Evolutionary conservation across 2,797 vertebrate genomes (phyloP), one percentile per base, ranked within the genome.

Genomic region (Esox masquinongy): DNA sequence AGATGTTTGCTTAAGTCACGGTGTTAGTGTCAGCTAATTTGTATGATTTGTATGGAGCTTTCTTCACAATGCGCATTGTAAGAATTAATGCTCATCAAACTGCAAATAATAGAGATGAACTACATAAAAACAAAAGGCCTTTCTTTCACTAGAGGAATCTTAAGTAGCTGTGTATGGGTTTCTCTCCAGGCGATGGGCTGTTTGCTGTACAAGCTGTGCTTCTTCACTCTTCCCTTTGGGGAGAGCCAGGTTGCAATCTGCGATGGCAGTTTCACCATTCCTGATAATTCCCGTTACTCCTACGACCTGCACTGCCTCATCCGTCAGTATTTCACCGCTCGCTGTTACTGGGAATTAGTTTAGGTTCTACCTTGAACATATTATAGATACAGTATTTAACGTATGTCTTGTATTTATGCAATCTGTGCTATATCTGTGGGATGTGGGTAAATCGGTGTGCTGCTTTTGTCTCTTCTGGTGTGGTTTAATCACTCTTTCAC

Each of bases 241-340:
- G 98, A 99, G 94, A 99, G 98, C 90, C 98, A 99, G 91, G 98
- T 99, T 92, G 98, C 98, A 73, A 99, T 99, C 90, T 99, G 98
- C 77, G 98, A 99, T 70, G 98, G 98, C 88, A 99, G 91, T 89
- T 99, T 99, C 94, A 99, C 98, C 90, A 99, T 99, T 87, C 98
- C 98, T 2, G 98, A 99, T 89, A 98, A 97, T 80, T 99, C 98
- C 0, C 94, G 98, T 81, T 98, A 99, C 92, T 97, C 98, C 59
- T 96, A 97, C 71, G 97, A 98, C 84, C 97, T 99, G 92, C 97
- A 99, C 94, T 99, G 98, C 94, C 96, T 99, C 86, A 99, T 99
- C 91, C 95, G 98, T 99, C 90, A 96, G 97, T 97, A 82, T 77
- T 70, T 70, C 70, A 72, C 75, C 74, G 24, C 14, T 7, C 11